Conservation (phyloP, 1,140 invertebrate species). For the Tyrophagus putrescentiae region DNA sequence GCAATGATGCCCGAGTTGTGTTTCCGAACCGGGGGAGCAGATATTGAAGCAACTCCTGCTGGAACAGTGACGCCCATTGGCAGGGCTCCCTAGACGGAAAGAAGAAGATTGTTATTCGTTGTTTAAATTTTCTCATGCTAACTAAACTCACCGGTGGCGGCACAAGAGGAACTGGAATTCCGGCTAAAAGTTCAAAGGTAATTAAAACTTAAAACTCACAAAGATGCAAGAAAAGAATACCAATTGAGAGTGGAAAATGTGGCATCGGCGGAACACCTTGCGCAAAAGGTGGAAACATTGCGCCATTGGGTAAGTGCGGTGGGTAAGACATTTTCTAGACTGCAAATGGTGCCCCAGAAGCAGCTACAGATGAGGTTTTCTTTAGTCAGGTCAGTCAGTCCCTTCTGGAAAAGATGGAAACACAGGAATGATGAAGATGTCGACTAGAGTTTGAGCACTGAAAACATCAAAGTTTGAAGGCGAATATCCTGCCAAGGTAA, state of each 20-base stretch:
- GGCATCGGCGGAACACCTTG: neutral
- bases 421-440: too few species aligned
- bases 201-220: neutral
- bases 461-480: too few species aligned
- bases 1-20: slow-evolving; percentile 1
- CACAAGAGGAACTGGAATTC: neutral
- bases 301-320: slow-evolving; percentile 4
- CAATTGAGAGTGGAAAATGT: slow-evolving; percentile 2
- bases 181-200: neutral
- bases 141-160: neutral
- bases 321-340: neutral
- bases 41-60: slow-evolving; percentile 22
- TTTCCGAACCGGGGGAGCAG: slow-evolving; percentile 22
- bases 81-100: neutral
- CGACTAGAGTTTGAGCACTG: too few species aligned
- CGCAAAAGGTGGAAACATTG: neutral
- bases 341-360: too few species aligned
- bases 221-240: slow-evolving; percentile 1
- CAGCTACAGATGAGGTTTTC: too few species aligned
- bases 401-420: too few species aligned
- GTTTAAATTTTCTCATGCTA: too few species aligned
- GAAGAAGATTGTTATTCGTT: too few species aligned
- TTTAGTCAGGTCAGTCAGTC: too few species aligned
- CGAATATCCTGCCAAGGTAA: too few species aligned
- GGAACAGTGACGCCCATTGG: slow-evolving; percentile 22